A percentile compares a stretch with the other conserved stretches of the same genome.
These are phyloP conservation scores for Callinectes sapidus DNA, from an alignment of 2,888 invertebrate genomes.

Conservation along the genomic window DNA sequence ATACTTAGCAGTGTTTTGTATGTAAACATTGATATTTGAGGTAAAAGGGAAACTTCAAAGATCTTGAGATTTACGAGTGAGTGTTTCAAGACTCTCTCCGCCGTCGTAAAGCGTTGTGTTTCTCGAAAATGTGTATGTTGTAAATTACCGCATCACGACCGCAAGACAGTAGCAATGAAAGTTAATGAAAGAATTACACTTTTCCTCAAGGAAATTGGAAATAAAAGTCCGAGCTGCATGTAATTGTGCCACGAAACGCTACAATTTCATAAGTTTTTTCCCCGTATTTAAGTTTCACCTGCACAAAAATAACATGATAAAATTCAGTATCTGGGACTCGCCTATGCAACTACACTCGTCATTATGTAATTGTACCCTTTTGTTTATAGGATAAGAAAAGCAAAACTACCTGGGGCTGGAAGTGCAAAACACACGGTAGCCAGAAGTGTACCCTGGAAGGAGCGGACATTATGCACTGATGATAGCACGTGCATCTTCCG, in stretches of 20 bases:
- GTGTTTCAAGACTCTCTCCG: no score
- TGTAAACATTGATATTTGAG: no score
- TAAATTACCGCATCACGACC: no score
- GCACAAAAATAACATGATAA: background rate
- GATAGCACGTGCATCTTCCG: background rate
- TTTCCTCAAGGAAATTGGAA: background rate
- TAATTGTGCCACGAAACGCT: background rate
- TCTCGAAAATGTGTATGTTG: no score
- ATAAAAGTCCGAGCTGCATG: background rate
- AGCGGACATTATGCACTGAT: background rate
- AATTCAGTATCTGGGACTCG: background rate
- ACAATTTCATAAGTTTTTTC: background rate
- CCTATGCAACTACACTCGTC: background rate
- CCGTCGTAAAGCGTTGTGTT: no score
- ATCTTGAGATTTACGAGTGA: no score
- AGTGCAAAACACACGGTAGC: background rate
- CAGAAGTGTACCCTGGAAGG: background rate
- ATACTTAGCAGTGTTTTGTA: no score
- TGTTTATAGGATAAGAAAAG: background rate
- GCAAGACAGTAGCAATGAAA: background rate
- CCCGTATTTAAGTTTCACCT: background rate
- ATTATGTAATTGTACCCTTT: background rate
- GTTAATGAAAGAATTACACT: background rate
- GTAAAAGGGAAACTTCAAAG: no score
- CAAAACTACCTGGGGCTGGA: background rate